Percentiles rank a stretch among this genome's conserved stretches.
phyloP scores from a whole-genome alignment of 2,797 vertebrate genomes.

The Anolis apletophallus region DNA sequence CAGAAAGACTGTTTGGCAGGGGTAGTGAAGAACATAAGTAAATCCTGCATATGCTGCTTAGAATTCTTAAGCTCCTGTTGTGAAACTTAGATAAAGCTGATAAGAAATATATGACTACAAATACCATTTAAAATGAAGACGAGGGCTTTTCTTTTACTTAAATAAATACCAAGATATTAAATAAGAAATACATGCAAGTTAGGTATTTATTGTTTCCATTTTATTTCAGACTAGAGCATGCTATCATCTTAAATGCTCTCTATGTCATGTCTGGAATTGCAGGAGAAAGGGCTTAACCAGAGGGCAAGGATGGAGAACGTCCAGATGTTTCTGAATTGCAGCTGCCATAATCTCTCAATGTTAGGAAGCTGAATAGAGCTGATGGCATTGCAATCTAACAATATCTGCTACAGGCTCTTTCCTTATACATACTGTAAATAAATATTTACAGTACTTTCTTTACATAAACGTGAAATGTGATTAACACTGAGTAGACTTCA shows the following conservation, averaged over 20 bases:
- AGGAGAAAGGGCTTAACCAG: neutral
- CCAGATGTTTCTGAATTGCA: neutral
- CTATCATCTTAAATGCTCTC: neutral
- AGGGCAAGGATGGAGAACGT: neutral
- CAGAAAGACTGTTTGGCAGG: slow-evolving; percentile 47
- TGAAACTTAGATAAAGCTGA: slow-evolving; percentile 34
- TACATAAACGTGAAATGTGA: neutral
- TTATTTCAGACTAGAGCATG: neutral
- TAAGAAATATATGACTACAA: neutral
- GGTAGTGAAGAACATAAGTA: slow-evolving; percentile 34
- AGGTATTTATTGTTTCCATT: neutral
- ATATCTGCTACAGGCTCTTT: neutral
- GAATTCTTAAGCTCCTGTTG: slow-evolving; percentile 35
- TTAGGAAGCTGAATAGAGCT: neutral
- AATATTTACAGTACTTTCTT: neutral
- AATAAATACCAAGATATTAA: neutral
- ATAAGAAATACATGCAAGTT: neutral
- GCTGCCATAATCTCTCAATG: neutral
- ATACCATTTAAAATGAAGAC: neutral
- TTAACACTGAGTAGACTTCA: neutral
- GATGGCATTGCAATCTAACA: neutral
- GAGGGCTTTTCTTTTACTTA: neutral
- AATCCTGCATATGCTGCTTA: neutral
- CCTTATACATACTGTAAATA: neutral
- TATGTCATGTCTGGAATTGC: neutral